Evolutionary conservation across 2,888 invertebrate species (phyloP), one percentile per base, ranked within the genome.

Genomic region (Macaria notata): DNA sequence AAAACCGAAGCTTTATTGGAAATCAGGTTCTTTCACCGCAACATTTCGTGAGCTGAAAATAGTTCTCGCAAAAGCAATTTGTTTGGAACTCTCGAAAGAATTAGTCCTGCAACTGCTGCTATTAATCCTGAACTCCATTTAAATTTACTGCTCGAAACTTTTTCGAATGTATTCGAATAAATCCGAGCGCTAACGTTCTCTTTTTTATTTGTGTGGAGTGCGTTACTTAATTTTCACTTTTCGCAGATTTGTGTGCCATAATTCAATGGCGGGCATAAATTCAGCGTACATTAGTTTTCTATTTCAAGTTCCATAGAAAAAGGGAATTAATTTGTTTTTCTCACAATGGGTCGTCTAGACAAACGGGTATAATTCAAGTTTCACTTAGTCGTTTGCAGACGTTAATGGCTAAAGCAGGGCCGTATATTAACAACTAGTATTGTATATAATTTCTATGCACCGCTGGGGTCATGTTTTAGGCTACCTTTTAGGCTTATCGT

Each of bases 271-370:
- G 70, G 68, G 76, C 84, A 86, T 89, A 88, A 89, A 89, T 89
- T 83, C 72, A 66, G 70, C 74, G 73, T 70, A 75, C 78, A 82
- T 83, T 81, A 84, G 83, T 85, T 85, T 85, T 86, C 77, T 79
- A 79, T 58, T 66, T 47, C 80, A 73, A 73, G 77, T 83, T 83
- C 85, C 78, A 83, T 85, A 80, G 84, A 76, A 70, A 57, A 44
- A 81, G 79, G 78, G 81, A 83, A 88, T 88, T 89, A 88, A 88
- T 88, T 89, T 90, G 88, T 89, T 91, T 89, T 91, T 88, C 88
- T 85, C 81, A 90, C 88, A 88, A 90, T 86, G 80, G 86, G 70
- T 73, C 78, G 90, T 91, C 90, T 90, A 91, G 90, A 90, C 90
- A 85, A 88, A 79, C 82, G 81, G 78, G 73, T 83, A 89, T 91